Evolutionary conservation across 2,888 invertebrate genomes (phyloP).

Genomic region (Ischnus inquisitorius): DNA sequence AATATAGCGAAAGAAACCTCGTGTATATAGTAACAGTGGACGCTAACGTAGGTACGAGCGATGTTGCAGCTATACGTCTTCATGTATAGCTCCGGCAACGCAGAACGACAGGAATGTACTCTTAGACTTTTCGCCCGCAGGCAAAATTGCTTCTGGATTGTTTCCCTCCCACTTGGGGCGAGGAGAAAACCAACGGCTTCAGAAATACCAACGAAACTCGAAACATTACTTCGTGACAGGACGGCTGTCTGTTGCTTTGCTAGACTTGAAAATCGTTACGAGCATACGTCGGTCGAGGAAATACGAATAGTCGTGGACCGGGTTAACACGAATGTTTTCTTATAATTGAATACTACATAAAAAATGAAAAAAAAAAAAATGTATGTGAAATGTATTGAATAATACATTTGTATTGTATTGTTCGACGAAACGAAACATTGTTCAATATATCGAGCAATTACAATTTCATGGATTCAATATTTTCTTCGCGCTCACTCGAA

Average conservation of each 20-base stretch:
- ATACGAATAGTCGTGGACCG: background rate
- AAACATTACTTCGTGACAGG: constrained; percentile 34
- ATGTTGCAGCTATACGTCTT: constrained; percentile 26
- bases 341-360: background rate
- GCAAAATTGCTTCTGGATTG: constrained; percentile 67
- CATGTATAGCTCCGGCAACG: constrained; percentile 62
- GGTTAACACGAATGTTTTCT: too few relatives aligned
- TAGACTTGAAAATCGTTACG: background rate
- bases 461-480: too few relatives aligned
- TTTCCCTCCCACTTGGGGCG: constrained; percentile 39
- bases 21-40: constrained; percentile 31
- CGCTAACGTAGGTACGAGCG: constrained; percentile 43
- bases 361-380: too few relatives aligned
- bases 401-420: too few relatives aligned
- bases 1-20: constrained; percentile 71
- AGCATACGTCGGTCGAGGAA: background rate
- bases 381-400: too few relatives aligned
- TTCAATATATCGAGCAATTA: too few relatives aligned
- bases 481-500: too few relatives aligned
- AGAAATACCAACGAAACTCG: constrained; percentile 46
- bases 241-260: constrained; percentile 15
- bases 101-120: constrained; percentile 82
- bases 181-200: constrained; percentile 37
- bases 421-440: too few relatives aligned
- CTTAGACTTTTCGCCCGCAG: constrained; percentile 72